Percentiles rank a stretch among this genome's conserved stretches.
Evolutionary conservation across 2,797 vertebrate species (phyloP).

Genomic region (Rhadinocentrus ornatus): DNA sequence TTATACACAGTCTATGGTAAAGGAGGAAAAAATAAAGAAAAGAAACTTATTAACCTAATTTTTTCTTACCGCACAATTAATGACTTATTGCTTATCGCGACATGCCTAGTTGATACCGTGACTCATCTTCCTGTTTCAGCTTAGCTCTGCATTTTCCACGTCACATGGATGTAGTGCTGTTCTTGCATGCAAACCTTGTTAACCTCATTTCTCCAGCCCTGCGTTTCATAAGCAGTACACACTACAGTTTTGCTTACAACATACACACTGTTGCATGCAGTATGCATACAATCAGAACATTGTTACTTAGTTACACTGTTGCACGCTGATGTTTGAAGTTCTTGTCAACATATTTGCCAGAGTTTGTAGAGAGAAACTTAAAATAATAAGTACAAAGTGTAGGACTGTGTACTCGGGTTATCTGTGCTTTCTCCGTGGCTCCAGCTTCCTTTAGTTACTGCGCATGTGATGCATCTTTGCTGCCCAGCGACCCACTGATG

Average conservation of each 20-base stretch:
- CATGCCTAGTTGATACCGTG: constrained; percentile 32
- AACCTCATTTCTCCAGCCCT: neutral
- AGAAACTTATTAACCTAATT: too few species aligned
- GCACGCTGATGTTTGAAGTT: neutral
- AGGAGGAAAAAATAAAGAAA: too few species aligned
- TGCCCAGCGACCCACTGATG: neutral
- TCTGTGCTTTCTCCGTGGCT: neutral
- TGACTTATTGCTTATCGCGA: too few species aligned
- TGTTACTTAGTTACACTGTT: neutral
- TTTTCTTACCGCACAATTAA: too few species aligned
- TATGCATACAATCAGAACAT: neutral
- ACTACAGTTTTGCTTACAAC: neutral
- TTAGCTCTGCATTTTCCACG: constrained; percentile 52
- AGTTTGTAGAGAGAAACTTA: neutral
- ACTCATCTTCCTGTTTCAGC: constrained; percentile 44
- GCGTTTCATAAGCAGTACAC: neutral
- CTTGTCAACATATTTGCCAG: neutral
- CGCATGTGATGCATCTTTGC: neutral
- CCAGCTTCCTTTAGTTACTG: neutral
- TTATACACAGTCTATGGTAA: too few species aligned
- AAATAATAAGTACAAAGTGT: neutral
- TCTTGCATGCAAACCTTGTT: constrained; percentile 26
- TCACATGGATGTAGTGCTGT: constrained; percentile 28
- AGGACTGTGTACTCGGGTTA: neutral
- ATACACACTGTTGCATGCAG: neutral